Conservation (phyloP, 2,797 vertebrate species). For the Enteromius anoplus region DNA sequence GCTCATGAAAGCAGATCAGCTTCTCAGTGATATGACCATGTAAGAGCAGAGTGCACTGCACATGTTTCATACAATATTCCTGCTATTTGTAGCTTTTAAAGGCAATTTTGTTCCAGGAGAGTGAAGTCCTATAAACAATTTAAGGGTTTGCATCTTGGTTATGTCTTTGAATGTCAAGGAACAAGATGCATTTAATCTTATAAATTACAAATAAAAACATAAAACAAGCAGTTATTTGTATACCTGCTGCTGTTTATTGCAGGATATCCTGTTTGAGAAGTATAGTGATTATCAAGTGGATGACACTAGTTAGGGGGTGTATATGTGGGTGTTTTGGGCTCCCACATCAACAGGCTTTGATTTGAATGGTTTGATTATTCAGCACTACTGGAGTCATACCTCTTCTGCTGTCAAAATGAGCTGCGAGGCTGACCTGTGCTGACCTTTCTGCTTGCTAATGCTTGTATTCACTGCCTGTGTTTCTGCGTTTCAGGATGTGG, state of each 20-base stretch:
- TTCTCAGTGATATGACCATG: slow-evolving; percentile 73
- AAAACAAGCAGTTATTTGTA: not conserved
- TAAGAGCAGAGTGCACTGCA: slow-evolving; percentile 69
- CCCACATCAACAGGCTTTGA: not conserved
- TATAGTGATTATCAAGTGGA: not conserved
- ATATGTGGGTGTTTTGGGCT: slow-evolving; percentile 1
- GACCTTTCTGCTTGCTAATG: slow-evolving; percentile 3
- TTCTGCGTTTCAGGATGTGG: slow-evolving; percentile 84
- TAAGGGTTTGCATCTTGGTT: not conserved
- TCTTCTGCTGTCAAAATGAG: slow-evolving; percentile 1
- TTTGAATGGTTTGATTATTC: slow-evolving; percentile 17
- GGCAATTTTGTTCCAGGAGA: not conserved
- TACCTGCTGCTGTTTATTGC: not conserved
- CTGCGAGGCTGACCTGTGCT: not conserved
- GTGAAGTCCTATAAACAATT: not conserved
- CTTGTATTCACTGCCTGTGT: slow-evolving; percentile 42
- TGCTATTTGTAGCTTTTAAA: not conserved
- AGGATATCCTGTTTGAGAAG: not conserved
- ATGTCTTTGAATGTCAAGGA: not conserved
- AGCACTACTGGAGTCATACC: not conserved
- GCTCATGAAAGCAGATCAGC: slow-evolving; percentile 46
- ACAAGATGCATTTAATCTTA: not conserved
- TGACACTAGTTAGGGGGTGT: not conserved
- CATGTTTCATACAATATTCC: not conserved
- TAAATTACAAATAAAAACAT: not conserved